Percentiles rank a stretch among this genome's conserved stretches.
phyloP scores from a whole-genome alignment of 2,888 invertebrate species.

The Scaptodrosophila latifasciaeformis region DNA sequence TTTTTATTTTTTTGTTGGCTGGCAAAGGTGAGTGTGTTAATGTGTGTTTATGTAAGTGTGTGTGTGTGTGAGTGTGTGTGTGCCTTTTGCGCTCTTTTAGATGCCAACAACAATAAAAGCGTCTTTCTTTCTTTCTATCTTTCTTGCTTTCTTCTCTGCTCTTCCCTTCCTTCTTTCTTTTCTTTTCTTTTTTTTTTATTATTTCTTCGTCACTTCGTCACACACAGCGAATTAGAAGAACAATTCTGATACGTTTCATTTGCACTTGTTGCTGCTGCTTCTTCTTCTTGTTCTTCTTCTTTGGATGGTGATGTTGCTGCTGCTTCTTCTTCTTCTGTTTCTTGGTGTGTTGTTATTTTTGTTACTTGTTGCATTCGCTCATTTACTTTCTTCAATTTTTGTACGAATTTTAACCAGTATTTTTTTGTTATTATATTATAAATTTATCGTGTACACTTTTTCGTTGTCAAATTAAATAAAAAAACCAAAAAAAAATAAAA shows the following conservation, averaged over 20 bases:
- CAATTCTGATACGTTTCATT: slow-evolving; percentile 54
- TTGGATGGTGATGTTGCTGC: too few relatives aligned
- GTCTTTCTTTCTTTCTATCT: slow-evolving; percentile 5
- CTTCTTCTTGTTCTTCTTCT: slow-evolving; percentile 7
- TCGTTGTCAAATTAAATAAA: not conserved
- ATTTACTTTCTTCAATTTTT: too few relatives aligned
- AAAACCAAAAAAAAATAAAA: not conserved
- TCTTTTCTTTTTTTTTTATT: slow-evolving; percentile 12
- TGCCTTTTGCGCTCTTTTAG: slow-evolving; percentile 16
- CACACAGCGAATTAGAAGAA: slow-evolving; percentile 37
- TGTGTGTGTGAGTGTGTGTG: slow-evolving; percentile 29
- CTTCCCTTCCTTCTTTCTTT: slow-evolving; percentile 7
- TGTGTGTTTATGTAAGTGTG: slow-evolving; percentile 23
- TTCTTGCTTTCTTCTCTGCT: too few relatives aligned
- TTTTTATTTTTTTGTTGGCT: slow-evolving; percentile 22
- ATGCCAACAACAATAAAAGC: too few relatives aligned
- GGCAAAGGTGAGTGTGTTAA: slow-evolving; percentile 9
- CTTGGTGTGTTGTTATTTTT: slow-evolving; percentile 5
- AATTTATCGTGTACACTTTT: slow-evolving; percentile 3
- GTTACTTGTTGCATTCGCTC: not conserved
- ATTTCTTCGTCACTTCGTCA: slow-evolving; percentile 59
- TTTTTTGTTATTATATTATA: slow-evolving; percentile 3
- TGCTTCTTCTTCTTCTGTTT: slow-evolving; percentile 1
- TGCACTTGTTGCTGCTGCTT: slow-evolving; percentile 16
- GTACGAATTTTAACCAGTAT: slow-evolving; percentile 18